These are phyloP conservation scores for Caenorhabditis wallacei DNA, from an alignment of 2,888 invertebrate species.

Conservation along the genomic window DNA sequence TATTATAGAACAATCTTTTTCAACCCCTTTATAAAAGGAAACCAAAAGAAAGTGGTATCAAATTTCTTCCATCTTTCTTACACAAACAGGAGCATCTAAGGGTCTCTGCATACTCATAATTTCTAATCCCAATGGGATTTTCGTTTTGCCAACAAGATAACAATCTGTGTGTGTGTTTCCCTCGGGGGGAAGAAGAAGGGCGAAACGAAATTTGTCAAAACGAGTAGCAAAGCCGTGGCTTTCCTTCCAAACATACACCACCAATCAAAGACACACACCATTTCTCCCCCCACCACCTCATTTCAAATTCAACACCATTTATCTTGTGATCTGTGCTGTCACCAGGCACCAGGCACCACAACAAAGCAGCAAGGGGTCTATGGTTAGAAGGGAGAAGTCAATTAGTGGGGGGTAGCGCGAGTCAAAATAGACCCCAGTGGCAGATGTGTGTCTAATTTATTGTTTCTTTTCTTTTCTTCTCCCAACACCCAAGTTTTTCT, in stretches of 20 bases:
- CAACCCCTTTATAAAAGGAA: no score
- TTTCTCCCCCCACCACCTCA: no score
- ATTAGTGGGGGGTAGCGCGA: not conserved
- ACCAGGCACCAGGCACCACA: not conserved
- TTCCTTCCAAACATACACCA: not conserved
- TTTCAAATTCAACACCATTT: conserved; percentile 49
- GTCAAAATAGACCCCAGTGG: conserved; percentile 1
- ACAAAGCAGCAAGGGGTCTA: not conserved
- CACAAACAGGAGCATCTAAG: conserved; percentile 5
- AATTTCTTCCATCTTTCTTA: conserved; percentile 52
- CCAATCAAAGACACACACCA: no score
- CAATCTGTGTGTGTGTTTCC: conserved; percentile 22
- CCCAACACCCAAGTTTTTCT: conserved; percentile 1
- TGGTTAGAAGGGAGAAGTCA: conserved; percentile 2
- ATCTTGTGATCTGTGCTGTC: conserved; percentile 18
- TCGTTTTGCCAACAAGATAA: conserved; percentile 25
- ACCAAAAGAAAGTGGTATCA: no score
- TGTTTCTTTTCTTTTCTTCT: conserved; percentile 21
- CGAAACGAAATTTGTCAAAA: conserved; percentile 37
- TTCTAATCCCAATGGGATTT: conserved; percentile 44
- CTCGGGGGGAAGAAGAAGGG: not conserved
- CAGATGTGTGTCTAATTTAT: conserved; percentile 57
- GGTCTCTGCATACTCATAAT: conserved; percentile 32
- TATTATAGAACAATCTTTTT: no score
- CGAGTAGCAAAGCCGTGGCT: not conserved